A percentile compares a stretch with the other conserved stretches of the same genome.
phyloP scores from a whole-genome alignment of 2,888 invertebrate species.

The Papilio gigon region DNA sequence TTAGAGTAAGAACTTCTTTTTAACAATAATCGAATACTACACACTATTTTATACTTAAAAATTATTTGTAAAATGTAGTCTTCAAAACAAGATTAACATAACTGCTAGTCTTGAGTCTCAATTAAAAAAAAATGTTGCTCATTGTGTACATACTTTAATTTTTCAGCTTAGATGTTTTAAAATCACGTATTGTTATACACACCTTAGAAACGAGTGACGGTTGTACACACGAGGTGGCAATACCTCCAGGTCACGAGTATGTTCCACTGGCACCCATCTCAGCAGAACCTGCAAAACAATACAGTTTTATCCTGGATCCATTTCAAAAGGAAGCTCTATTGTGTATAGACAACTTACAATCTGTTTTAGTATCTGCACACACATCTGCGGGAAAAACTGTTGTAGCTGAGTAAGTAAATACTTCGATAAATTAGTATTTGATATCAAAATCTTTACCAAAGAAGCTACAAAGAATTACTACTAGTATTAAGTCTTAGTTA shows the following conservation, averaged over 20 bases:
- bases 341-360: slow-evolving; percentile 98
- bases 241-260: slow-evolving; percentile 94
- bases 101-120: no score
- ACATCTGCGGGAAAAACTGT: slow-evolving; percentile 99
- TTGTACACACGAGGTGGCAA: slow-evolving; percentile 97
- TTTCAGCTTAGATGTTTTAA: slow-evolving; percentile 87
- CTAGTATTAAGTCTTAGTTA: no score
- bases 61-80: no score
- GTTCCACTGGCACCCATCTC: slow-evolving; percentile 81
- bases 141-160: background rate
- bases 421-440: no score
- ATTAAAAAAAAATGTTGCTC: no score
- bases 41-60: no score
- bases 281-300: slow-evolving; percentile 93
- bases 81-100: no score
- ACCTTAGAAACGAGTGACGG: slow-evolving; percentile 94
- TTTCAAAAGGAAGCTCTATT: slow-evolving; percentile 98
- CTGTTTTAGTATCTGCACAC: slow-evolving; percentile 99
- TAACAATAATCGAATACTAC: background rate
- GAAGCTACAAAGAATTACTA: background rate
- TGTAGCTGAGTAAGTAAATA: slow-evolving; percentile 93
- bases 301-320: slow-evolving; percentile 97
- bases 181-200: slow-evolving; percentile 92
- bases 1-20: slow-evolving; percentile 62
- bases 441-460: no score